Evolutionary conservation across 2,113 vertebrate species (phyloP).

Genomic region (Opisthocomus hoazin): DNA sequence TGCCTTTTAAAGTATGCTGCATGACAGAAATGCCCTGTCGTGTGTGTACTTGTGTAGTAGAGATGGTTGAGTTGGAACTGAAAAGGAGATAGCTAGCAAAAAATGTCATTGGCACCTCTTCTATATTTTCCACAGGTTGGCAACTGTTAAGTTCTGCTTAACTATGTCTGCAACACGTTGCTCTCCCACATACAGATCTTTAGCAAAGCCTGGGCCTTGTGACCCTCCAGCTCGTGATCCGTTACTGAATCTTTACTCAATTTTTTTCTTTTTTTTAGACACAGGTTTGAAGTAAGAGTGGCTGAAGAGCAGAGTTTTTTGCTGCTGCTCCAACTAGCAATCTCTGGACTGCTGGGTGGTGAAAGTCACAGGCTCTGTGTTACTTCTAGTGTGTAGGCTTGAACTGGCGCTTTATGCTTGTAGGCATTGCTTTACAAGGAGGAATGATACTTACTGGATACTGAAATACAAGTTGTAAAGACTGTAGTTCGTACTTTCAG

Average conservation of each 20-base stretch:
- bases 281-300: background rate
- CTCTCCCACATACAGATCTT: background rate
- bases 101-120: rapidly evolving
- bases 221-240: background rate
- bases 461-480: background rate
- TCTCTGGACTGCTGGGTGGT: background rate
- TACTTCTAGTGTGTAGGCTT: background rate
- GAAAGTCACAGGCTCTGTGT: background rate
- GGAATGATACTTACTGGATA: background rate
- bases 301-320: background rate
- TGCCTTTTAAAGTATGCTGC: background rate
- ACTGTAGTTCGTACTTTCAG: background rate
- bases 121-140: background rate
- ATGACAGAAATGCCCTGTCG: background rate
- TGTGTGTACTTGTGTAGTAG: background rate
- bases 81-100: background rate
- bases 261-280: background rate
- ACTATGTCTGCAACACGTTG: background rate
- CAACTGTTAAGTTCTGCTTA: background rate
- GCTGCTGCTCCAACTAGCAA: background rate
- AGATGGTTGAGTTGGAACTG: background rate
- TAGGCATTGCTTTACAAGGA: background rate
- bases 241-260: background rate
- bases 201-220: background rate
- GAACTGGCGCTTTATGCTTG: background rate